Conservation (phyloP, 2,113 vertebrate species). For the Myrmecophaga tridactyla region DNA sequence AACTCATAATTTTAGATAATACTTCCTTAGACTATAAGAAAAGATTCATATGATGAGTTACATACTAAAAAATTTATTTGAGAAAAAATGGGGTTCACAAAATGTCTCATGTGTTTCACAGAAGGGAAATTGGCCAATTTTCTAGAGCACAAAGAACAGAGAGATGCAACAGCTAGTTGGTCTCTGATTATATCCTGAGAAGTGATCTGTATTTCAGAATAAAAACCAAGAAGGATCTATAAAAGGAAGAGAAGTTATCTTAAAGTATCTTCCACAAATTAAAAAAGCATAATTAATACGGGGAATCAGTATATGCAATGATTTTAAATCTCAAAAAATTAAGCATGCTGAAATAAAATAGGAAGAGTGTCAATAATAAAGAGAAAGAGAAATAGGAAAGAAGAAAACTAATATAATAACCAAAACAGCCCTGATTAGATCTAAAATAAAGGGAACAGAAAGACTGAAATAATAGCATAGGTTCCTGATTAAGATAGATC, state of each 20-base stretch:
- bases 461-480: neutral
- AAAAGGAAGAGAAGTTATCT: neutral
- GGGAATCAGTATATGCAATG: neutral
- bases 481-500: neutral
- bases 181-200: neutral
- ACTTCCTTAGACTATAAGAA: slow-evolving; percentile 43
- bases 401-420: neutral
- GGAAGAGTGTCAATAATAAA: neutral
- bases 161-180: neutral
- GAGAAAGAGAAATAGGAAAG: neutral
- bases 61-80: neutral
- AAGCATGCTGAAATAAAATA: slow-evolving; percentile 9
- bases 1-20: slow-evolving; percentile 39
- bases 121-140: neutral
- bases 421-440: neutral
- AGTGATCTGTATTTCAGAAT: neutral
- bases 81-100: neutral
- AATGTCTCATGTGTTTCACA: neutral
- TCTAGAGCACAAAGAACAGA: neutral
- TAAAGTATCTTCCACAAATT: slow-evolving; percentile 29
- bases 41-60: slow-evolving; percentile 1
- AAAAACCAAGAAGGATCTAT: neutral
- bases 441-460: neutral
- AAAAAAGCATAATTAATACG: slow-evolving; percentile 15
- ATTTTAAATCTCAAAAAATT: neutral